phyloP scores from a whole-genome alignment of 2,113 vertebrate genomes.

The Rhinolophus ferrumequinum region DNA sequence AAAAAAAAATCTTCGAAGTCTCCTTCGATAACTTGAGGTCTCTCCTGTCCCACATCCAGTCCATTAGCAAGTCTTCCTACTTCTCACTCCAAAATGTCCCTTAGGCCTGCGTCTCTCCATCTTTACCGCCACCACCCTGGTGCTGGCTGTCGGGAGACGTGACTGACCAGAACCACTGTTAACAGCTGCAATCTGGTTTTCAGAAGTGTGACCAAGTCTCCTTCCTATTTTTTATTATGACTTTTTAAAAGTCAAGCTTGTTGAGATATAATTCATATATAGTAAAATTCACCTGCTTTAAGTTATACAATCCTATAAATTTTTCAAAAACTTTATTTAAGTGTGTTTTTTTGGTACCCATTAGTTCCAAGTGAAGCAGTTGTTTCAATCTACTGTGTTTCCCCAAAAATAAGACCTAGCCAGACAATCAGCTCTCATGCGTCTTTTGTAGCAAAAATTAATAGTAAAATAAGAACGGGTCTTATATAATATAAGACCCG shows the following conservation, averaged over 20 bases:
- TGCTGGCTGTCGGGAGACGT: neutral
- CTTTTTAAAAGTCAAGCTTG: neutral
- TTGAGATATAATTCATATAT: neutral
- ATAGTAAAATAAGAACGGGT: too few relatives aligned
- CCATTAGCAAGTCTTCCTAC: neutral
- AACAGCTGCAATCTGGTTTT: neutral
- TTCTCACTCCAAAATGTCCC: neutral
- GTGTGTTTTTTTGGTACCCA: too few relatives aligned
- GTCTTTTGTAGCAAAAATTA: too few relatives aligned
- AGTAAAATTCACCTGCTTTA: neutral
- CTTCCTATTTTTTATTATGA: neutral
- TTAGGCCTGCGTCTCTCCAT: neutral
- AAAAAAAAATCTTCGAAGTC: neutral
- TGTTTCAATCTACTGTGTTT: too few relatives aligned
- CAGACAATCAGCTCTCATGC: too few relatives aligned
- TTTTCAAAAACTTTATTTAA: neutral
- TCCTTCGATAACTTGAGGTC: neutral
- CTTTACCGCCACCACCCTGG: accelerated
- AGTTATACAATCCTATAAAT: neutral
- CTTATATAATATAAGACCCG: too few relatives aligned
- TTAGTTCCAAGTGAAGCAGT: too few relatives aligned
- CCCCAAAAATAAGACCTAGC: too few relatives aligned
- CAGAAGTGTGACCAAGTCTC: neutral
- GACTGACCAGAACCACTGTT: neutral
- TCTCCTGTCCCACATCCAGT: neutral